Evolutionary conservation across 1,140 invertebrate species (phyloP).

Genomic region (Cotesia vestalis): DNA sequence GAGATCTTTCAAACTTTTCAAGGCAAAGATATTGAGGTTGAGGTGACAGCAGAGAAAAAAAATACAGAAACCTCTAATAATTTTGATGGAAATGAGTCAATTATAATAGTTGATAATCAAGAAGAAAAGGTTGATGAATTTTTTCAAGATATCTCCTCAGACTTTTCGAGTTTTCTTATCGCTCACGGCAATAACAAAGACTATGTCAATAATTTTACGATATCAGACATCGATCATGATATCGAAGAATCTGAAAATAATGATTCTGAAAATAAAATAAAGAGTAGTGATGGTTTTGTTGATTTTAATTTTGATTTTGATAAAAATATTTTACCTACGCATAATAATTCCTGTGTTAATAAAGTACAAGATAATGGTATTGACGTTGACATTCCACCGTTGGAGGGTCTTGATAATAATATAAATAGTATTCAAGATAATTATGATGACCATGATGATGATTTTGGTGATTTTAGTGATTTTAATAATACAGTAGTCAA

Average conservation of each 20-base stretch:
- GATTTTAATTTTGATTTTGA: constrained; percentile 41
- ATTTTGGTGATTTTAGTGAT: constrained; percentile 20
- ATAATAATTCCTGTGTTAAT: not conserved
- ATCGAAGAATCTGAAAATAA: constrained; percentile 21
- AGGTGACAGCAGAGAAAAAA: not conserved
- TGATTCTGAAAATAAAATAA: constrained; percentile 7
- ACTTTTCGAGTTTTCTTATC: constrained; percentile 38
- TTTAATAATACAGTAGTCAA: constrained; percentile 9
- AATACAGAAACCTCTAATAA: not conserved
- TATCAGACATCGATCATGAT: constrained; percentile 40
- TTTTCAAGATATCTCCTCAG: constrained; percentile 31
- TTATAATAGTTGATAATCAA: not conserved
- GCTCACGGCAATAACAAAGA: constrained; percentile 37
- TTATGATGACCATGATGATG: not conserved
- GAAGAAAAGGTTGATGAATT: constrained; percentile 9
- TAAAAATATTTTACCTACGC: constrained; percentile 11
- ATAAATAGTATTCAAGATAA: too few relatives aligned
- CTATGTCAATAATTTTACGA: constrained; percentile 44
- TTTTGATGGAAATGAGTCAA: not conserved
- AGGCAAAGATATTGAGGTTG: not conserved
- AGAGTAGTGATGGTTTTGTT: constrained; percentile 35
- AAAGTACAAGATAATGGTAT: not conserved
- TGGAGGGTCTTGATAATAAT: constrained; percentile 4
- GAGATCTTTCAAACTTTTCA: constrained; percentile 1
- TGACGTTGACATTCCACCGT: constrained; percentile 16